Evolutionary conservation across 2,113 vertebrate genomes (phyloP), one percentile per base, ranked within the genome.

Genomic region (Abramis brama): DNA sequence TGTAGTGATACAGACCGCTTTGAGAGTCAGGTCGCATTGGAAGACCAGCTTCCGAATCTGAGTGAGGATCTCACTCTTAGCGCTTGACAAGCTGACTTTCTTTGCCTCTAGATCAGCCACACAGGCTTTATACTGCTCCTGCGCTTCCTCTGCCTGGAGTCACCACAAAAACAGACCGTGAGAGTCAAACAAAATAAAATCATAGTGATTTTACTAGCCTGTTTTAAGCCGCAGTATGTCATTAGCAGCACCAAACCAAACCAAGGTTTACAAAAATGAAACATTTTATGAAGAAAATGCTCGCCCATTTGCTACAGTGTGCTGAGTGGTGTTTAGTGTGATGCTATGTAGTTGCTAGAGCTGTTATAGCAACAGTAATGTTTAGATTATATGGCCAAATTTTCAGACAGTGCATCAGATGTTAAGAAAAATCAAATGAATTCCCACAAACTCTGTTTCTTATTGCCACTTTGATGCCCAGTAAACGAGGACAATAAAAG

Each of bases 1-100:
- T 36, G 73, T 9, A 19, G 83, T 66, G 9, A 55, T 21, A 92
- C 97, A 96, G 92, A 99, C 98, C 88, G 97, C 97, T 96, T 99
- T 99, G 87, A 99, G 96, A 12, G 98, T 99, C 86, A 99, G 96
- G 93, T 99, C 98, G 93, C 97, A 99, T 90, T 98, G 98, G 89
- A 96, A 97, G 90, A 99, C 93, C 91, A 97, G 96, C 91, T 97
- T 96, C 79, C 97, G 93, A 84, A 99, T 95, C 90, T 97, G 97
- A 39, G 95, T 94, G 92, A 99, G 94, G 81, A 97, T 94, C 88
- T 96, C 96, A 86, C 95, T 96, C 94, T 98, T 99, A 66, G 95
- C 93, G 87, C 93, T 97, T 90, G 96, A 94, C 89, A 98, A 89
- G 86, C 95, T 85, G 87, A 92, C 95, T 91, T 91, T 94, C 90